Evolutionary conservation across 2,888 invertebrate genomes (phyloP), one percentile per base, ranked within the genome.

Genomic region (Sisyra terminalis): DNA sequence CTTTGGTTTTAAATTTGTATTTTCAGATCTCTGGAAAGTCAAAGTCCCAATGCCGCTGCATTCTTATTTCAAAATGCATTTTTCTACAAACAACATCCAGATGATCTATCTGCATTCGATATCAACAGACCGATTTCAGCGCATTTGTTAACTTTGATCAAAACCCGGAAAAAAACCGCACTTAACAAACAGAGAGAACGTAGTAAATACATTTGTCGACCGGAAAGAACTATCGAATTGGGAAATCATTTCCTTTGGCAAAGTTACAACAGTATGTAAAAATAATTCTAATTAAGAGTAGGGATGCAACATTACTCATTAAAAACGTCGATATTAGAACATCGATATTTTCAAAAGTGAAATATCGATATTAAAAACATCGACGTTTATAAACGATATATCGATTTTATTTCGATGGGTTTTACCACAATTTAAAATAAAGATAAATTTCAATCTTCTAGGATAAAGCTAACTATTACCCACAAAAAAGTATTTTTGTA

Each of bases 161-260:
- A 92, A 59, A 90, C 90, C 0, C 71, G 76, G 7, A 70, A 86
- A 18, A 78, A 85, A 55, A 75, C 76, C 34, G 82, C 85, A 54
- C 70, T 90, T 15, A 89, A 89, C 64, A 86, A 87, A 1, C 84
- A 90, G 53, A 89, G 89, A 55, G 87, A 89, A 59, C 76, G 90
- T 44, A 89, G 89, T 49, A 92, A 93, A 60, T 92, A 88, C 58
- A 83, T 89, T 48, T 80, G 89, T 55, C 71, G 80, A 48, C 88
- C 90, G 7, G 78, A 81, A 48, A 71, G 78, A 43, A 84, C 88
- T 1, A 78, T 89, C 8, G 89, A 90, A 60, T 82, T 88, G 11
- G 92, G 92, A 2, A 92, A 92, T 64, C 90, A 92, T 61, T 90
- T 90, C 59, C 80, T 90, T 13, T 92, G 92, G 90, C 89, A 90